Conservation (phyloP, 2,888 invertebrate genomes). For the Gerosis bhagava region DNA sequence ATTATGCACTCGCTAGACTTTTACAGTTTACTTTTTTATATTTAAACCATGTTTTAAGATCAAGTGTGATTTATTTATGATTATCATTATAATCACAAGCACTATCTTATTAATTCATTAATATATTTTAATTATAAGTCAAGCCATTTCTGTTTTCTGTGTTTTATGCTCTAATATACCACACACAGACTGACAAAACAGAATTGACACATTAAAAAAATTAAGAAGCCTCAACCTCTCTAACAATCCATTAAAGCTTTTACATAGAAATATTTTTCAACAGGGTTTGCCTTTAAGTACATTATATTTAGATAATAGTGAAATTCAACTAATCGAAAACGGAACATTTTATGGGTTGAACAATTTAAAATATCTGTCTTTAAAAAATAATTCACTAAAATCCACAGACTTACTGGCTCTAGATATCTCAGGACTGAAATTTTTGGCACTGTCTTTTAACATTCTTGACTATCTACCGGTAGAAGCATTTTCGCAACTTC, state of each 20-base stretch:
- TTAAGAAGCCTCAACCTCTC: conserved; percentile 90
- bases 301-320: conserved; percentile 89
- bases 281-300: conserved; percentile 89
- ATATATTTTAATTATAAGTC: too few species aligned
- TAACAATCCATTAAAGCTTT: conserved; percentile 87
- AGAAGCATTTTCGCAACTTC: conserved; percentile 88
- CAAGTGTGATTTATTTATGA: too few species aligned
- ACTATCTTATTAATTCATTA: too few species aligned
- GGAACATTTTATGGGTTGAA: conserved; percentile 89
- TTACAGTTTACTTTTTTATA: too few species aligned
- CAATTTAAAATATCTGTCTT: conserved; percentile 89
- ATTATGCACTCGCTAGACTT: too few species aligned
- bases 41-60: too few species aligned
- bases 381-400: conserved; percentile 88
- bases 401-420: conserved; percentile 86
- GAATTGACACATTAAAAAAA: conserved; percentile 89
- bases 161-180: too few species aligned
- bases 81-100: too few species aligned
- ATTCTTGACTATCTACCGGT: conserved; percentile 88
- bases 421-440: conserved; percentile 89
- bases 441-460: conserved; percentile 89
- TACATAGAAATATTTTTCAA: conserved; percentile 89
- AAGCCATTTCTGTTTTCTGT: too few species aligned
- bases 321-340: conserved; percentile 87
- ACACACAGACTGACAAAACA: too few species aligned